Base-by-base conservation (phyloP, 2,113 vertebrate species). In the Tretioscincus oriximinensis region DNA sequence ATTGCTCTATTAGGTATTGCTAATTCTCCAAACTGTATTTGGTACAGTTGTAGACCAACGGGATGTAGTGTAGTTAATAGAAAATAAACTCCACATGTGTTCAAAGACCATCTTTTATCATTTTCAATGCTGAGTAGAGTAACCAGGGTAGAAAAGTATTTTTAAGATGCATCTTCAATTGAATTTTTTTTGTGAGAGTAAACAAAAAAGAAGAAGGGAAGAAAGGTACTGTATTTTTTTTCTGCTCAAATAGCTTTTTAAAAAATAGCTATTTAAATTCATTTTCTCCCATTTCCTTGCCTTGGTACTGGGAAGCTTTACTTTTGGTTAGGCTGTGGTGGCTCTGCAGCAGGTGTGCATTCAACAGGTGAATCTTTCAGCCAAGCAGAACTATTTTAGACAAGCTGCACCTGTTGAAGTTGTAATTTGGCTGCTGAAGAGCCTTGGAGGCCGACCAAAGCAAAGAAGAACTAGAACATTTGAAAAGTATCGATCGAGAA, bases 391-490 rank as follows among this genome's bases (percentile, higher is more conserved):
- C 54, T 47, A 2, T 31, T 51, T 73, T 24, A 20, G 65, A 54
- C 8, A 76, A 76, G 21, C 49, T 68, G n/a, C 65, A 82, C 66
- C 54, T 76, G 54, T 76, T 76, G 73, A 21, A 61, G 24, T 21
- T 76, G 26, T 6, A 8, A 20, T 47, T 69, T 7, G 29, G 26
- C 51, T 45, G 64, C 45, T 21, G 26, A 45, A 60, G 26, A 41
- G 16, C 12, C 49, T 58, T 29, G 35, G 6, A 63, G 26, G 28
- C 20, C 65, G 47, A 31, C 26, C 51, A 64, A 61, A 24, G 6
- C 29, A 6, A n/a, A 31, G 12, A 9, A 47, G n/a, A 26, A 60
- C 54, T 5, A 21, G n/a, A 65, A 65, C 64, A 22, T 31, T 20
- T 26, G 41, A 54, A 41, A 24, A 12, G 2, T 24, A 28, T 12